Evolutionary conservation across 1,140 invertebrate genomes (phyloP).

Genomic region (Nilaparvata lugens): DNA sequence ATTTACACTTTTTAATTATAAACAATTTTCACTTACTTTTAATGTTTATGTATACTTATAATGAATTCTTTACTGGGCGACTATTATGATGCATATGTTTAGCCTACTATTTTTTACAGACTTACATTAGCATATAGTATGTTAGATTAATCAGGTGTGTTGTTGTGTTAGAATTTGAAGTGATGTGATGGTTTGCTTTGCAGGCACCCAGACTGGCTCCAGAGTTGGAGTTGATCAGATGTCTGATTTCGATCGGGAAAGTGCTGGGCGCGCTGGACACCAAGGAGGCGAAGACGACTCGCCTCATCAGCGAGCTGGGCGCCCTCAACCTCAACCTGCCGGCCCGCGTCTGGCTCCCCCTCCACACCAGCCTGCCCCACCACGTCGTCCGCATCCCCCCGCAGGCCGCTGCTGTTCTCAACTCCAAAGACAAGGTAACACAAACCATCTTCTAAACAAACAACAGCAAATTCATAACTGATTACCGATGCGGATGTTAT

Average conservation of each 20-base stretch:
- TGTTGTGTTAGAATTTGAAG: too few species aligned
- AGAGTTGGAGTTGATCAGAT: slow-evolving; percentile 78
- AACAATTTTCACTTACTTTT: too few species aligned
- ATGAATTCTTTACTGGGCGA: too few species aligned
- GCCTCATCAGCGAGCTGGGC: slow-evolving; percentile 84
- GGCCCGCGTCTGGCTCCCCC: slow-evolving; percentile 92
- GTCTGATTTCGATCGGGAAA: slow-evolving; percentile 84
- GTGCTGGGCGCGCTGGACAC: slow-evolving; percentile 79
- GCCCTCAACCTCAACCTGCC: slow-evolving; percentile 94
- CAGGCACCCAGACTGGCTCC: slow-evolving; percentile 73
- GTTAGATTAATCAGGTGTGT: too few species aligned
- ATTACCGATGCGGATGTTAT: too few species aligned
- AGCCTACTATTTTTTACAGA: too few species aligned
- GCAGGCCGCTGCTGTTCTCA: slow-evolving; percentile 90
- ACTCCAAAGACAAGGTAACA: slow-evolving; percentile 97
- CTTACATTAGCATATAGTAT: too few species aligned
- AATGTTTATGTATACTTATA: too few species aligned
- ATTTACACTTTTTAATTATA: too few species aligned
- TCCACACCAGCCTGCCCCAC: slow-evolving; percentile 59
- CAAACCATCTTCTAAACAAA: too few species aligned
- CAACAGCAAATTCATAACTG: too few species aligned
- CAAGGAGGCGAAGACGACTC: slow-evolving; percentile 88
- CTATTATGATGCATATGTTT: too few species aligned
- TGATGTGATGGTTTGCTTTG: slow-evolving; percentile 16
- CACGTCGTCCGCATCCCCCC: slow-evolving; percentile 89